Conservation (phyloP, 2,113 vertebrate species). For the Amphilophus citrinellus region DNA sequence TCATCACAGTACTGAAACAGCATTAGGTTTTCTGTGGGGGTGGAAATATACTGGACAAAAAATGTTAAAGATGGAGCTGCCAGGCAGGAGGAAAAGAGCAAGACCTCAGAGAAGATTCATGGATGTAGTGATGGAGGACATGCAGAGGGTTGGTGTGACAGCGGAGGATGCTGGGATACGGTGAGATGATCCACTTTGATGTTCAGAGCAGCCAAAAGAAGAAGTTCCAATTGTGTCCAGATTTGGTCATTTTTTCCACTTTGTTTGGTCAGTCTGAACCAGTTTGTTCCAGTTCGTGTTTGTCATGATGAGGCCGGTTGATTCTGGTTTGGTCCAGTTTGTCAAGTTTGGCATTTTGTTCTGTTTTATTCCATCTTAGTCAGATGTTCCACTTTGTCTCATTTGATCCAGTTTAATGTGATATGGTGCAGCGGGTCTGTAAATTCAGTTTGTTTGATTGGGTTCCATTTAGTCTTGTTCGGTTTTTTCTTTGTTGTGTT, state of each 20-base stretch:
- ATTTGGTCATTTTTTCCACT: no score
- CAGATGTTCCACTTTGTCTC: background rate
- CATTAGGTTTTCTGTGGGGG: background rate
- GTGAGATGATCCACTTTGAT: background rate
- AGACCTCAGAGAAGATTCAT: background rate
- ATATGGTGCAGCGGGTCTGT: background rate
- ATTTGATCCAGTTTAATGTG: background rate
- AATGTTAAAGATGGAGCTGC: background rate
- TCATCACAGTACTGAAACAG: no score
- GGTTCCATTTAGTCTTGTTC: background rate
- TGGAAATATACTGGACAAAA: background rate
- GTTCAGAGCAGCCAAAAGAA: no score
- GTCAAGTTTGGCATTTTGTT: background rate
- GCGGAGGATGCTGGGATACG: background rate
- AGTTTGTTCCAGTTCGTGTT: rapidly evolving
- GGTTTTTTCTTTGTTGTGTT: no score
- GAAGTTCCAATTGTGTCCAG: no score
- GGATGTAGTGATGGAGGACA: background rate
- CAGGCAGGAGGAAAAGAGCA: background rate
- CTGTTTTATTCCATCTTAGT: background rate
- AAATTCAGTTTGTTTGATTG: background rate
- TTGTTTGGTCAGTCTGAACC: background rate
- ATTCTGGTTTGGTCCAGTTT: background rate
- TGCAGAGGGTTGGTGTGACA: background rate
- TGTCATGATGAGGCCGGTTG: background rate